These are phyloP conservation scores for Callorhinus ursinus DNA, from an alignment of 2,113 vertebrate species.

Conservation along the genomic window DNA sequence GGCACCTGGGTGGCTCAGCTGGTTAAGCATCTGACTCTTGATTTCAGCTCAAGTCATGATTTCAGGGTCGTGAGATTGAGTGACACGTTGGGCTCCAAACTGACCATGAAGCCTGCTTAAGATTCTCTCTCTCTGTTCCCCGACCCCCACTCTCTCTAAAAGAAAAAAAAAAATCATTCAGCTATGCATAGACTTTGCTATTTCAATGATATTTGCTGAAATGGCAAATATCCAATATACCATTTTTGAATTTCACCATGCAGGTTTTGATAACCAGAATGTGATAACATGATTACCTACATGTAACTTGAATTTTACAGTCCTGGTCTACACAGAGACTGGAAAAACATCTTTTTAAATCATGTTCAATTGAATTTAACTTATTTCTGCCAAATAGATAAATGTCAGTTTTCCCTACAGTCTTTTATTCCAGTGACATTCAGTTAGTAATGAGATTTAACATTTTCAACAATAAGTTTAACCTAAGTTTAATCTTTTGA, in stretches of 20 bases:
- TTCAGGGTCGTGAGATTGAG: neutral
- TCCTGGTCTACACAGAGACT: neutral
- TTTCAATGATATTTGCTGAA: constrained; percentile 39
- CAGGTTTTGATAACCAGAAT: constrained; percentile 40
- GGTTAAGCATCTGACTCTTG: neutral
- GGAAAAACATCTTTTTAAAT: neutral
- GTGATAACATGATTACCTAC: neutral
- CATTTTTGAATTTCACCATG: constrained; percentile 25
- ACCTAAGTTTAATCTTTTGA: constrained; percentile 45
- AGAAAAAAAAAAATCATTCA: constrained; percentile 1
- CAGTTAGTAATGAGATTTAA: constrained; percentile 24
- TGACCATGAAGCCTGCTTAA: neutral
- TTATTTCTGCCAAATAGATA: constrained; percentile 10
- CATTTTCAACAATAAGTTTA: constrained; percentile 53
- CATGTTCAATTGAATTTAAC: constrained; percentile 41
- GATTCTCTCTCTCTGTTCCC: neutral
- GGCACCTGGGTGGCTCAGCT: neutral
- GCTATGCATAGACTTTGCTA: neutral
- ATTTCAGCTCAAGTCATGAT: neutral
- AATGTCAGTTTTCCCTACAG: constrained; percentile 19
- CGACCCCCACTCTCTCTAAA: neutral
- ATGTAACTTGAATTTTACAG: constrained; percentile 54
- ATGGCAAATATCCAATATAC: neutral
- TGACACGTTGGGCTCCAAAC: neutral
- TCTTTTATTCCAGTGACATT: constrained; percentile 50